phyloP scores from a whole-genome alignment of 2,113 vertebrate genomes.

The Cryptomyrus ogoouensis region DNA sequence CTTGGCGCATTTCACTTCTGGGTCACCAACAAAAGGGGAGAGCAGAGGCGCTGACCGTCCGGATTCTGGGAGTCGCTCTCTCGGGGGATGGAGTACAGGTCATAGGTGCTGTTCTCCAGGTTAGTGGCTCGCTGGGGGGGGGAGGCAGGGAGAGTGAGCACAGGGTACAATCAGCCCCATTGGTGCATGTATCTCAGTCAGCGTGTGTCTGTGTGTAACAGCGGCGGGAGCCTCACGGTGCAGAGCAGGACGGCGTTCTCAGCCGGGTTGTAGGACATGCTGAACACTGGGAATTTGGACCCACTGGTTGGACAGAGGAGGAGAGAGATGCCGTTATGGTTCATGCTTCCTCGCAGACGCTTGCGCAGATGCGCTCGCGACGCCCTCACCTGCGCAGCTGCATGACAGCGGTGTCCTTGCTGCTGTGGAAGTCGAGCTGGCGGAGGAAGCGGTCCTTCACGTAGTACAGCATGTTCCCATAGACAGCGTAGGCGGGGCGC shows the following conservation, averaged over 20 bases:
- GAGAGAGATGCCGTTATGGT: background rate
- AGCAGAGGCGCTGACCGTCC: slow-evolving; percentile 66
- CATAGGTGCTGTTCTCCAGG: slow-evolving; percentile 95
- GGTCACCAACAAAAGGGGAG: background rate
- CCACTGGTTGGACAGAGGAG: slow-evolving; percentile 57
- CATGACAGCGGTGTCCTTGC: slow-evolving; percentile 92
- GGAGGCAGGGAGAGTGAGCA: background rate
- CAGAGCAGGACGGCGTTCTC: slow-evolving; percentile 92
- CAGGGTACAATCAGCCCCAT: background rate
- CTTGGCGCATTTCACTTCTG: background rate
- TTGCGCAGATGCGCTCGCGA: background rate
- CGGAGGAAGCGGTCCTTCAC: slow-evolving; percentile 91
- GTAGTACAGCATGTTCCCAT: slow-evolving; percentile 83
- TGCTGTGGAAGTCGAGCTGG: slow-evolving; percentile 92
- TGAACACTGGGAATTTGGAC: slow-evolving; percentile 95
- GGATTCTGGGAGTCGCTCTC: slow-evolving; percentile 95
- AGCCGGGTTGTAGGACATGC: slow-evolving; percentile 94
- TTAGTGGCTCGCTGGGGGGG: slow-evolving; percentile 82
- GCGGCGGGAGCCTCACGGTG: slow-evolving; percentile 63
- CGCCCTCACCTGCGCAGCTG: slow-evolving; percentile 78
- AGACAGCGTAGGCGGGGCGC: slow-evolving; percentile 85
- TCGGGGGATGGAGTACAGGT: slow-evolving; percentile 90
- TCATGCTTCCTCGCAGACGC: background rate
- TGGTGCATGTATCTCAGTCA: no score
- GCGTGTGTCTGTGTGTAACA: background rate